Base-by-base conservation (phyloP, 2,113 vertebrate species). In the Marcusenius ussheri region DNA sequence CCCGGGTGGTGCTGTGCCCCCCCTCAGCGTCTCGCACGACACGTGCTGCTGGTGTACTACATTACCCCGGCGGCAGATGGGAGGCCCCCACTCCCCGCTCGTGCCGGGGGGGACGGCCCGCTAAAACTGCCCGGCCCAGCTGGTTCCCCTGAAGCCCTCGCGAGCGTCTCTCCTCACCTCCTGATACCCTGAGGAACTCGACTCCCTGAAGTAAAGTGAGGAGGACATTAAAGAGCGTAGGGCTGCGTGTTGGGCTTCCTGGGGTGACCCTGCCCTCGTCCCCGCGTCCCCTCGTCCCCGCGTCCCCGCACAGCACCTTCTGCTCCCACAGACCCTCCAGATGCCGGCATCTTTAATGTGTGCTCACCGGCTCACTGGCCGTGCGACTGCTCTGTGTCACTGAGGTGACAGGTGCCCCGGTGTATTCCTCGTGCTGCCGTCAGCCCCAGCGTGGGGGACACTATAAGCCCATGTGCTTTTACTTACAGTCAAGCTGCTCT, bases 1-100 rank as follows among this genome's bases (percentile, higher is more conserved):
- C 95, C 95, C 95, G 96, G 94, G 66, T 35, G 92, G 93, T 92
- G 90, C 27, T 11, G 24, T 47, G 45, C 62, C 47, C 88, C 24
- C 27, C 35, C 62, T 13, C 42, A 11, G 2, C 2, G 24, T 49
- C 94, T 93, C 93, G 91, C 94, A 90, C 94, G 94, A 95, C 94
- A 94, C 95, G 94, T 88, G 94, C 91, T 90, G 91, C 92, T 95
- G 94, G 74, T 42, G 74, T 17, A 77, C 31, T 19, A 19, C 27
- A 35, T 6, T 39, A 77, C 19, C 35, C 74, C 17, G 5, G n/a
- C 27, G 19, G 47, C 88, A 80, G 70, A 80, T 53, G 70, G 70
- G 70, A 24, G 35, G 5, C 70, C 31, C 83, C 83, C 42, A 21
- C 21, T 50, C 21, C 24, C 9, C 24, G 10, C 0, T n/a, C 1